Evolutionary conservation across 2,888 invertebrate genomes (phyloP).

Genomic region (Linyphia triangularis): DNA sequence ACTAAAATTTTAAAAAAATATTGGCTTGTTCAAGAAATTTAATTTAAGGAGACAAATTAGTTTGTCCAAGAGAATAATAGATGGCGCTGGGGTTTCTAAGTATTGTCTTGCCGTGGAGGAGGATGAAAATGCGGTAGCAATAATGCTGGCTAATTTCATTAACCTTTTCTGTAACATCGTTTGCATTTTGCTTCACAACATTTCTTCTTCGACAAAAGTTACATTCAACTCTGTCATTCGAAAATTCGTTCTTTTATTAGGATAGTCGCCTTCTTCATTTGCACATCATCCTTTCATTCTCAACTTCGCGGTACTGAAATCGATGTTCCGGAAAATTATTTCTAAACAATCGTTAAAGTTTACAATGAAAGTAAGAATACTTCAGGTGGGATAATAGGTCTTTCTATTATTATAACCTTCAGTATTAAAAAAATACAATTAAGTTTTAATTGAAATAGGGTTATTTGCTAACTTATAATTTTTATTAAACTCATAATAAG

Average conservation of each 20-base stretch:
- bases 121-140: neutral
- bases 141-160: constrained; percentile 55
- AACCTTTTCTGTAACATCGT: constrained; percentile 41
- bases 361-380: too few relatives aligned
- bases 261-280: neutral
- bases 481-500: too few relatives aligned
- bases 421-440: too few relatives aligned
- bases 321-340: constrained; percentile 28
- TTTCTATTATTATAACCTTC: too few relatives aligned
- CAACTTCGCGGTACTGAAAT: constrained; percentile 21
- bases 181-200: constrained; percentile 30
- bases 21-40: too few relatives aligned
- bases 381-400: too few relatives aligned
- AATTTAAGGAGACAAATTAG: neutral
- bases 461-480: too few relatives aligned
- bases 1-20: too few relatives aligned
- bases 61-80: constrained; percentile 12
- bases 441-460: too few relatives aligned
- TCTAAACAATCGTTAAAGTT: too few relatives aligned
- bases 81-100: constrained; percentile 48
- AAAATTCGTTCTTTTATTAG: neutral
- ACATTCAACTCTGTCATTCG: constrained; percentile 26
- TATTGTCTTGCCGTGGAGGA: neutral
- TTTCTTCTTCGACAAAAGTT: constrained; percentile 27
- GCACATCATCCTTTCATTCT: constrained; percentile 14